phyloP scores from a whole-genome alignment of 2,888 invertebrate genomes.

The Drosophila pegasa region DNA sequence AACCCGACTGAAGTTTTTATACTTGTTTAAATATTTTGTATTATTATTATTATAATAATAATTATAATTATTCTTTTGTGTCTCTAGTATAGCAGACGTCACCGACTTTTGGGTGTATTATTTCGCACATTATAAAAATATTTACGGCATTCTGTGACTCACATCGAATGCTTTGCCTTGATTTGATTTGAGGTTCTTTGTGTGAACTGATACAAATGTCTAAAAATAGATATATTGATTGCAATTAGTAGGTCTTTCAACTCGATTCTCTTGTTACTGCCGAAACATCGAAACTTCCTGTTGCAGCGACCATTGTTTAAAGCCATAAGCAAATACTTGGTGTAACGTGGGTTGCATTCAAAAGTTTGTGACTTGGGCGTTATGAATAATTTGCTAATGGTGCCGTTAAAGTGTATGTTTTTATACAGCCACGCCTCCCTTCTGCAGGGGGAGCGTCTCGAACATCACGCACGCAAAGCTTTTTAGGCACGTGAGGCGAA shows the following conservation, averaged over 20 bases:
- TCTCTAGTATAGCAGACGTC: neutral
- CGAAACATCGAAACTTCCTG: constrained; percentile 69
- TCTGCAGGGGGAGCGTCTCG: neutral
- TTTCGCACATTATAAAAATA: neutral
- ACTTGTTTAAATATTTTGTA: constrained; percentile 1
- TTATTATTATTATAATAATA: constrained; percentile 4
- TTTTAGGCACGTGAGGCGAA: constrained; percentile 42
- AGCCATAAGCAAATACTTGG: constrained; percentile 1
- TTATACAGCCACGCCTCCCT: constrained; percentile 5
- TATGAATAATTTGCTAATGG: constrained; percentile 57
- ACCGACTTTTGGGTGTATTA: neutral
- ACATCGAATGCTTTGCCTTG: constrained; percentile 9
- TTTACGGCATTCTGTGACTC: neutral
- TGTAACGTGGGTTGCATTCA: constrained; percentile 55
- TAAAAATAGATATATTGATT: constrained; percentile 1
- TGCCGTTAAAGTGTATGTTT: constrained; percentile 22
- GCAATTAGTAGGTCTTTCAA: constrained; percentile 44
- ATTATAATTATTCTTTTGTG: neutral
- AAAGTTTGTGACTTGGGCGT: constrained; percentile 42
- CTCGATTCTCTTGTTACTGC: constrained; percentile 19
- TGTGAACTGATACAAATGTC: neutral
- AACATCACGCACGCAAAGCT: constrained; percentile 48
- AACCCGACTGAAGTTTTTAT: too few relatives aligned
- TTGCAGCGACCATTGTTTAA: constrained; percentile 26
- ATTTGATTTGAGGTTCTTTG: constrained; percentile 6